phyloP scores from a whole-genome alignment of 1,140 invertebrate genomes.

The Chrysopa pallens region DNA sequence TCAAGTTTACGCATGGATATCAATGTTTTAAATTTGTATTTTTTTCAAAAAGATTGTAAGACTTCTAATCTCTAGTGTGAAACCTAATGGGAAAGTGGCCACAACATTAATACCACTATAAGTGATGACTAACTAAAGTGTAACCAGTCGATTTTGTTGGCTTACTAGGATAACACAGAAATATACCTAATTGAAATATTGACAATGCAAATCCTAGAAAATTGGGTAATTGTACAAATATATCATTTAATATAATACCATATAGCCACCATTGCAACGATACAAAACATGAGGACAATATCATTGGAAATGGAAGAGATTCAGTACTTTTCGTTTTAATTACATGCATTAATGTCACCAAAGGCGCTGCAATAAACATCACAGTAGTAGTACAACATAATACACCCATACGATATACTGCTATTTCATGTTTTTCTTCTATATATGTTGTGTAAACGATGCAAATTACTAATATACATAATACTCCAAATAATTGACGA shows the following conservation, averaged over 20 bases:
- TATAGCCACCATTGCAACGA: slow-evolving; percentile 58
- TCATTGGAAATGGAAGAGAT: slow-evolving; percentile 59
- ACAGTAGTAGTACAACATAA: slow-evolving; percentile 52
- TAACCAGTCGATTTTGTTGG: not conserved
- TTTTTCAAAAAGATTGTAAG: too few species aligned
- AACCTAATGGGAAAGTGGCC: too few species aligned
- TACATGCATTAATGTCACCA: slow-evolving; percentile 57
- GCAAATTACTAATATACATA: slow-evolving; percentile 12
- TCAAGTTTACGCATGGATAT: too few species aligned
- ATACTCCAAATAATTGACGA: slow-evolving; percentile 24
- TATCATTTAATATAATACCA: slow-evolving; percentile 47
- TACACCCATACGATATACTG: slow-evolving; percentile 23
- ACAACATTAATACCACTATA: not conserved
- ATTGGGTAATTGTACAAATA: slow-evolving; percentile 34
- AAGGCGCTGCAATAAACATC: slow-evolving; percentile 59
- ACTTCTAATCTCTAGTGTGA: too few species aligned
- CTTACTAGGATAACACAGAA: not conserved
- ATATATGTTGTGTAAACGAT: slow-evolving; percentile 1
- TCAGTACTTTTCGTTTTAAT: slow-evolving; percentile 54
- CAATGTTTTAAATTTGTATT: too few species aligned
- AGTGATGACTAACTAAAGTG: not conserved
- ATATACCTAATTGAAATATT: not conserved
- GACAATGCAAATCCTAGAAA: not conserved
- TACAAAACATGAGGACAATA: slow-evolving; percentile 54
- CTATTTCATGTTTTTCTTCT: slow-evolving; percentile 17